Percentiles rank a stretch among this genome's conserved stretches.
phyloP scores from a whole-genome alignment of 92 coral and sea anemone genomes.

The Galaxea fascicularis region DNA sequence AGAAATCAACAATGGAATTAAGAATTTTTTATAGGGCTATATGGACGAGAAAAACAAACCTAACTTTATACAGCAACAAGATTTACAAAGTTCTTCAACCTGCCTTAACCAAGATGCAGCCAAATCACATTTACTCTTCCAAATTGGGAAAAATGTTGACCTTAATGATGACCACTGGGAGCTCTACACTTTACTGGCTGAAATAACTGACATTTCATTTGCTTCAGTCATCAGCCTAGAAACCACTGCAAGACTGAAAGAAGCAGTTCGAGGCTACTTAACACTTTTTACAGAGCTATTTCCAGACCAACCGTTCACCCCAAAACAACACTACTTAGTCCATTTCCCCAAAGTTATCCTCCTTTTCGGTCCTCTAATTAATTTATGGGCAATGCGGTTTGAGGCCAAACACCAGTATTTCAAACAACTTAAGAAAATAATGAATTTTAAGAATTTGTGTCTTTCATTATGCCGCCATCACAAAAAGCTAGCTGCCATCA shows the following conservation, averaged over 20 bases:
- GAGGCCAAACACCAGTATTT: too few species aligned
- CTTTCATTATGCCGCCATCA: slow-evolving; percentile 14
- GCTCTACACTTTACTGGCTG: background rate
- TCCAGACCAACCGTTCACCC: slow-evolving; percentile 14
- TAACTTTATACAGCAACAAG: background rate
- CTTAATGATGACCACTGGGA: background rate
- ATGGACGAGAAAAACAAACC: background rate
- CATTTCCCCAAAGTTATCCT: slow-evolving; percentile 20
- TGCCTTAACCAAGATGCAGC: slow-evolving; percentile 1
- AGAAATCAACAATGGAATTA: background rate
- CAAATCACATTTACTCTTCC: background rate
- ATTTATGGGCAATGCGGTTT: slow-evolving; percentile 55
- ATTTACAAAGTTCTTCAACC: background rate
- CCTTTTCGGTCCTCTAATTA: slow-evolving; percentile 41
- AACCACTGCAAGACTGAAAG: slow-evolving; percentile 13
- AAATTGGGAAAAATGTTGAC: background rate
- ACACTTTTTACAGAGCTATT: slow-evolving; percentile 2
- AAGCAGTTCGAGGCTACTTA: background rate
- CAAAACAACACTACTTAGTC: slow-evolving; percentile 32
- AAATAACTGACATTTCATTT: slow-evolving; percentile 16
- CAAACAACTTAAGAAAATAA: slow-evolving; percentile 15
- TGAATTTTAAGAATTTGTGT: slow-evolving; percentile 29
- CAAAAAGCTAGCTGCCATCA: slow-evolving; percentile 25
- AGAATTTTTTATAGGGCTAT: background rate
- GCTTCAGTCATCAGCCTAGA: slow-evolving; percentile 9